Base-by-base conservation (phyloP, 2,888 invertebrate species). In the Druceiella hillmani region DNA sequence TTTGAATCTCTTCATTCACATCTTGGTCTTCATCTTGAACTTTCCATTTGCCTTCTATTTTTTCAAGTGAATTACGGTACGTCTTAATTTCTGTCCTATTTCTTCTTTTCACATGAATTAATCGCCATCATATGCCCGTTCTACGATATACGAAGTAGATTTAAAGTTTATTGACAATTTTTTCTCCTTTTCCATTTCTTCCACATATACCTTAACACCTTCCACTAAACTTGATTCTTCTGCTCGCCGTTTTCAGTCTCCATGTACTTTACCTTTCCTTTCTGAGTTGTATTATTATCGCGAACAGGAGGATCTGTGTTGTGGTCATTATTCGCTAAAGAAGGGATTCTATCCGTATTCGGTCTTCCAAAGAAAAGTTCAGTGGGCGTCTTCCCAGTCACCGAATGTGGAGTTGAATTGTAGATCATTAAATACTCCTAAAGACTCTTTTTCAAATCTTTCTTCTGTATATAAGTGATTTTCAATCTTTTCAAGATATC, bases 381-480 rank as follows among this genome's bases (percentile, higher is more conserved):
- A n/a, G 34, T 5, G n/a, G 38, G 37, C 9, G 32, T 37, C 14
- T 37, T 30, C 3, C 57, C 49, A 3, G 56, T 56, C 0, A 51
- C 48, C 4, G 40, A 24, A 36, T 56, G 56, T 5, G 56, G 56
- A 4, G 55, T 55, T 5, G 46, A 43, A 36, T 52, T 52, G 36
- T 56, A 54, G 52, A 55, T 52, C 11, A 40, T 38, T 0, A 53
- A 10, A 11, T 52, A 52, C 2, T 49, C 40, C 0, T 7, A 25
- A 1, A 57, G 20, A 7, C 33, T 29, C 20, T 53, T 51, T 26
- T 46, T 45, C 46, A 50, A 46, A 13, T 50, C 39, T 32, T 20
- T 46, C 37, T 40, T 46, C 32, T 44, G 39, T 1, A 43, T 37
- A 12, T 50, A 47, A 15, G 50, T 49, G 7, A 54, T 52, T 43